Evolutionary conservation across 92 coral and sea anemone genomes (phyloP).

Genomic region (Bergia sp.): DNA sequence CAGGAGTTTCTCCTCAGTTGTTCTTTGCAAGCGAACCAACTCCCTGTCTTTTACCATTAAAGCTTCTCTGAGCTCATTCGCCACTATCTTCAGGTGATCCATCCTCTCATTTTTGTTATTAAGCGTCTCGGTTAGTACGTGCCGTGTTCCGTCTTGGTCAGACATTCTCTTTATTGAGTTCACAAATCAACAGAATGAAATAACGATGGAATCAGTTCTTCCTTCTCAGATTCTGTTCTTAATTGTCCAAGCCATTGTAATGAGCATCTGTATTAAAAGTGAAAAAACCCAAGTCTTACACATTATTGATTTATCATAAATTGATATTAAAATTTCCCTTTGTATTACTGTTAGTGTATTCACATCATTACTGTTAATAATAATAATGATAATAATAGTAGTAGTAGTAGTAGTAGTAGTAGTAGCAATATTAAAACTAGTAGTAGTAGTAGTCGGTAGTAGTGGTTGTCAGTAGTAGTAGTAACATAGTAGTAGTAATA

Average conservation of each 20-base stretch:
- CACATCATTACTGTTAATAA: too few relatives aligned
- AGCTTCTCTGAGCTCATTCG: conserved; percentile 42
- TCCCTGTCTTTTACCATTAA: conserved; percentile 16
- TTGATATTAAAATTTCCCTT: too few relatives aligned
- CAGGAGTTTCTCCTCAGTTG: conserved; percentile 5
- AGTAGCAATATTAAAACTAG: too few relatives aligned
- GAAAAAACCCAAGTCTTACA: background rate
- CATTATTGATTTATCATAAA: too few relatives aligned
- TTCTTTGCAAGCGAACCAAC: conserved; percentile 14
- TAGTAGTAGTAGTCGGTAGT: too few relatives aligned
- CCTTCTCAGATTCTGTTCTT: background rate
- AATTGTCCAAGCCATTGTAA: background rate
- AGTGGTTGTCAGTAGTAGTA: too few relatives aligned
- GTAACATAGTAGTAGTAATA: too few relatives aligned
- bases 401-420: too few relatives aligned
- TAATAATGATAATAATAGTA: too few relatives aligned
- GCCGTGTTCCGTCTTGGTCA: background rate
- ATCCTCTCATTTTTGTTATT: conserved; percentile 13
- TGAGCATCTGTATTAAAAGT: background rate
- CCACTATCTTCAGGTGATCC: conserved; percentile 17
- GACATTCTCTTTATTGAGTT: background rate
- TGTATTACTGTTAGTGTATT: too few relatives aligned
- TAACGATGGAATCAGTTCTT: background rate
- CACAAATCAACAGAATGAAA: background rate
- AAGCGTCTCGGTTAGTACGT: background rate